Base-by-base conservation (phyloP, 2,888 invertebrate species). In the Volucella inanis region DNA sequence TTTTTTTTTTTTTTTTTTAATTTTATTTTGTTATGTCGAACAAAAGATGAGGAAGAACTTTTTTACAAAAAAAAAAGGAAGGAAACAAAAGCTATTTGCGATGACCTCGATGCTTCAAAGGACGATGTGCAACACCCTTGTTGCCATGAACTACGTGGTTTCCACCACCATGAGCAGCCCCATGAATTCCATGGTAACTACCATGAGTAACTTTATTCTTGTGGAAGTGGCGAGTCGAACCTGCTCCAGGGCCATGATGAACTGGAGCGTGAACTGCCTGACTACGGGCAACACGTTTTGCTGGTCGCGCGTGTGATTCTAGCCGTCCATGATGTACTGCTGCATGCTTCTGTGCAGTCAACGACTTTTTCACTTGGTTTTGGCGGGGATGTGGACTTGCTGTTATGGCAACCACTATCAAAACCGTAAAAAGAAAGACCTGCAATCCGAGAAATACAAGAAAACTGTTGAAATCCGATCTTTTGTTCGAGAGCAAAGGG, bases 391-490 rank as follows among this genome's bases (percentile, higher is more conserved):
- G 75, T 39, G 84, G 71, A 50, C 54, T 75, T 11, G 80, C 70
- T 55, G 70, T 57, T n/a, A 65, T 50, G 38, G 38, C 59, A 22
- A 71, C 84, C 14, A 61, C 65, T 11, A 50, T 54, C 80, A 84
- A 80, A 80, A 76, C 84, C 84, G 55, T 80, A 80, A 84, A 45
- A 50, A 84, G 70, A 75, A 84, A 84, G 59, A 75, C 75, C 84
- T 84, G 59, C 55, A 75, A 59, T 38, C 14, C 9, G 38, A 49
- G 4, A 3, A 54, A 59, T 4, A 55, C 10, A 15, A 18, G 59
- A 43, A 1, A 52, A 6, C 4, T 8, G 39, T 45, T 74, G 79
- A 75, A 84, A 84, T 70, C 59, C 39, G 70, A 84, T 50, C 47
- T 54, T n/a, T 11, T 11, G 31, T 31, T 31, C 31, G 3, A 49